Evolutionary conservation across 2,888 invertebrate species (phyloP).

Genomic region (Athalia circularis): DNA sequence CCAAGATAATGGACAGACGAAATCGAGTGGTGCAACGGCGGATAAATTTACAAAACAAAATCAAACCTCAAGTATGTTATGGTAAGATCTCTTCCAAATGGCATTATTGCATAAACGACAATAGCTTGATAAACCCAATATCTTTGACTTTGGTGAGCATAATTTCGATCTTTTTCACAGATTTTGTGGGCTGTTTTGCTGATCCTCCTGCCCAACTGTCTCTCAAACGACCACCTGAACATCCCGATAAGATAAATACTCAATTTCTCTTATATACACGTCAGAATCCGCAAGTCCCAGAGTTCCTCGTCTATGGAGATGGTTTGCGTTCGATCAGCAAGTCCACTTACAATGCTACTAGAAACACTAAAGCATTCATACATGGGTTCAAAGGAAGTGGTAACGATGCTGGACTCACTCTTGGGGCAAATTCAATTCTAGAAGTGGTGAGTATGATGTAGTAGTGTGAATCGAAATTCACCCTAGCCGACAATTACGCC

Average conservation of each 20-base stretch:
- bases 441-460: conserved; percentile 73
- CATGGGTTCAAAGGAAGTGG: conserved; percentile 79
- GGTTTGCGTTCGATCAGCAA: conserved; percentile 71
- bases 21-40: conserved; percentile 61
- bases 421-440: conserved; percentile 74
- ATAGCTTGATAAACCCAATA: not conserved
- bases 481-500: no score
- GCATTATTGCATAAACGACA: not conserved
- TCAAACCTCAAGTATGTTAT: conserved; percentile 66
- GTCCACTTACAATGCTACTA: conserved; percentile 74
- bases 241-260: conserved; percentile 76
- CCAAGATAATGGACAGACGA: conserved; percentile 57
- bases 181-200: conserved; percentile 77
- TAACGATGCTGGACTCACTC: conserved; percentile 74
- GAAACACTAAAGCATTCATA: conserved; percentile 76
- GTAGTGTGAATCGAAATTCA: not conserved
- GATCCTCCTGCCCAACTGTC: conserved; percentile 75
- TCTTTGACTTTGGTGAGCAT: conserved; percentile 75
- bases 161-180: conserved; percentile 69
- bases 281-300: conserved; percentile 70
- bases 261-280: conserved; percentile 76
- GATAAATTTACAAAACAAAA: conserved; percentile 59
- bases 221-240: conserved; percentile 77
- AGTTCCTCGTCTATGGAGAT: conserved; percentile 75
- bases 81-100: conserved; percentile 58